These are phyloP conservation scores for Rattus rattus DNA, from an alignment of 2,113 vertebrate species.

Conservation along the genomic window DNA sequence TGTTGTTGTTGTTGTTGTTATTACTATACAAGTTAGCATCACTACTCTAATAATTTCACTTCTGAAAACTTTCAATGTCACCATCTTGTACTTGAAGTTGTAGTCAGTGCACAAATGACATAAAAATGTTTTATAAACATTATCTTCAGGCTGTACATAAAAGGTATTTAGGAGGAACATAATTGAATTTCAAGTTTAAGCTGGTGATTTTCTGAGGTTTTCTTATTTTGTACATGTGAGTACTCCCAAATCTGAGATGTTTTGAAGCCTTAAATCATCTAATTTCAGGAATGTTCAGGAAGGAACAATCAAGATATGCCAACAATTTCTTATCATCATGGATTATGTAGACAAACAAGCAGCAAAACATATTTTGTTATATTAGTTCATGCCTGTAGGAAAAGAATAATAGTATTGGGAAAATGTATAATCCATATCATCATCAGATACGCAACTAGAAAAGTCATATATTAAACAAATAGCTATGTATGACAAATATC, in stretches of 20 bases:
- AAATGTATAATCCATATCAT: neutral
- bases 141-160: neutral
- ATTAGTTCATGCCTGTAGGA: neutral
- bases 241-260: neutral
- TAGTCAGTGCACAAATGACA: neutral
- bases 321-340: neutral
- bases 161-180: neutral
- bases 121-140: neutral
- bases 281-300: neutral
- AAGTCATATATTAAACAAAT: neutral
- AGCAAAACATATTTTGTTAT: too few species aligned
- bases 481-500: neutral
- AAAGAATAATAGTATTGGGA: neutral
- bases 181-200: neutral
- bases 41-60: neutral
- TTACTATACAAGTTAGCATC: neutral
- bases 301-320: neutral
- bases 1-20: neutral
- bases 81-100: too few species aligned
- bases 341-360: neutral
- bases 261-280: neutral
- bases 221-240: neutral
- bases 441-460: neutral
- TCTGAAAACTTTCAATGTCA: neutral
- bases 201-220: neutral